Evolutionary conservation across 2,113 vertebrate genomes (phyloP).

Genomic region (Poecile atricapillus): DNA sequence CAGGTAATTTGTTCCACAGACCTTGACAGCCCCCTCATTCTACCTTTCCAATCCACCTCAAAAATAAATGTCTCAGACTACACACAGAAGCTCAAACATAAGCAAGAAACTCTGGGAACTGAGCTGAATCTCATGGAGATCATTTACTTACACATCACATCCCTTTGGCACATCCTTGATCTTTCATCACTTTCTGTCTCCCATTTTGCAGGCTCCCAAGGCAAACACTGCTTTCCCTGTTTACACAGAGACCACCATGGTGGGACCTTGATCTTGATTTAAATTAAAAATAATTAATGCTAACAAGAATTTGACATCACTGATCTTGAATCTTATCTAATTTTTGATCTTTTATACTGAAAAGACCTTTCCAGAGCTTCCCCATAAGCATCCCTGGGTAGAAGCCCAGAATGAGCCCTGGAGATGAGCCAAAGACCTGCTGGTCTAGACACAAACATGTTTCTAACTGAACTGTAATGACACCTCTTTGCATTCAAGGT

Average conservation of each 20-base stretch:
- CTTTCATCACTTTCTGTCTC: neutral
- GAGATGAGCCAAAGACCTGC: neutral
- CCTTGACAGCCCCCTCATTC: neutral
- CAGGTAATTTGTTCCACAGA: neutral
- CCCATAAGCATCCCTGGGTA: neutral
- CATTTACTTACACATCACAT: neutral
- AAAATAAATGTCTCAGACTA: neutral
- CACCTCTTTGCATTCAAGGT: neutral
- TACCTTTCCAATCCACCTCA: neutral
- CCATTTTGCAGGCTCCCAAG: neutral
- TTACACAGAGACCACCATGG: neutral
- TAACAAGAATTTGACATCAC: neutral
- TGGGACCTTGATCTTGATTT: neutral
- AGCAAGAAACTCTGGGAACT: neutral
- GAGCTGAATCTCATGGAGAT: neutral
- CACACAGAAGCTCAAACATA: neutral
- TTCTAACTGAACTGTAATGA: neutral
- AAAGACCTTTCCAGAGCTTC: neutral
- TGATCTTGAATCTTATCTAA: neutral
- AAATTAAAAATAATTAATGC: slow-evolving; percentile 26
- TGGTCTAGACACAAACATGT: neutral
- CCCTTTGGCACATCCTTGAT: neutral
- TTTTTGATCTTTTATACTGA: neutral
- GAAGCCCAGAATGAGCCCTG: neutral
- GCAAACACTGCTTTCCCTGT: neutral